phyloP scores from a whole-genome alignment of 2,888 invertebrate species.

The Antheraea yamamai region DNA sequence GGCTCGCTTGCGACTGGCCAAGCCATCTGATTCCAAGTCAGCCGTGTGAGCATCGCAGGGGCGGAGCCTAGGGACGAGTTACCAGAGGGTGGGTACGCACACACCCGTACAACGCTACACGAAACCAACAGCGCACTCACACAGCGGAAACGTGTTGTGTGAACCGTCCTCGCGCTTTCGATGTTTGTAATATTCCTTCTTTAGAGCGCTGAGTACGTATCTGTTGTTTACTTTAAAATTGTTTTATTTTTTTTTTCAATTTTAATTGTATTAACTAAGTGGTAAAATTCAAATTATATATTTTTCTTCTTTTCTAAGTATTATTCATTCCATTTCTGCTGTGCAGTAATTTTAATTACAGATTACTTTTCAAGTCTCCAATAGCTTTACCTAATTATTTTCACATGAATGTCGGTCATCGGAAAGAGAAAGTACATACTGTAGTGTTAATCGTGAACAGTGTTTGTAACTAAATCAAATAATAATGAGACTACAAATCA shows the following conservation, averaged over 20 bases:
- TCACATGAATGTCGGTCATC: too few species aligned
- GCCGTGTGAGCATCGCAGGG: conserved; percentile 79
- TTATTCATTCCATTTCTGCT: too few species aligned
- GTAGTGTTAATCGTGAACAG: too few species aligned
- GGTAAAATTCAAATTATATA: too few species aligned
- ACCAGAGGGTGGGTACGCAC: conserved; percentile 69
- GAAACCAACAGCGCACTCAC: conserved; percentile 28
- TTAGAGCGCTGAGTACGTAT: neutral
- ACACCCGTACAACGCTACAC: conserved; percentile 55
- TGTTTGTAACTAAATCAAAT: too few species aligned
- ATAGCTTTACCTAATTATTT: too few species aligned
- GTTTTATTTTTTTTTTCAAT: neutral
- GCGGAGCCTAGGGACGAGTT: conserved; percentile 66
- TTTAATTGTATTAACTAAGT: neutral
- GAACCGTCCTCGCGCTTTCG: conserved; percentile 19
- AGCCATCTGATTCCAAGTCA: conserved; percentile 82
- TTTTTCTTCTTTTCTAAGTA: too few species aligned
- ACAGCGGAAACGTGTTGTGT: conserved; percentile 38
- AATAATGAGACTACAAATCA: too few species aligned
- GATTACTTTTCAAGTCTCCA: too few species aligned
- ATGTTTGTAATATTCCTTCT: conserved; percentile 1
- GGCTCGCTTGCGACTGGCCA: conserved; percentile 81
- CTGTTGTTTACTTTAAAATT: neutral
- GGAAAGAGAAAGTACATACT: too few species aligned
- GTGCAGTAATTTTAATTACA: too few species aligned